Conservation (phyloP, 92 coral and sea anemone genomes). For the Palythoa grandis region DNA sequence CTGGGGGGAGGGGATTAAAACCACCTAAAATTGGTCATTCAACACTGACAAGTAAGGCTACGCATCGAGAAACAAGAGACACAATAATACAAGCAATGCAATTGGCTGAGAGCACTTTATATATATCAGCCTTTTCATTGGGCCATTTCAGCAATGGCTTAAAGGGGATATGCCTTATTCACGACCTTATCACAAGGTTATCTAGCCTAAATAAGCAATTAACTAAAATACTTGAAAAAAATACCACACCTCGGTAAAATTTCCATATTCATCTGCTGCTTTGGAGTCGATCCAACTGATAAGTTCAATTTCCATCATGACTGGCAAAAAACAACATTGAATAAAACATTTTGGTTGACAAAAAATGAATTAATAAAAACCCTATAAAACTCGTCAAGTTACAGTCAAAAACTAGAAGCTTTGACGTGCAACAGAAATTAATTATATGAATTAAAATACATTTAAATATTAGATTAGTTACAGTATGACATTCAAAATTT, state of each 20-base stretch:
- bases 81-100: too few species aligned
- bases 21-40: too few species aligned
- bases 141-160: too few species aligned
- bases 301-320: constrained; percentile 90
- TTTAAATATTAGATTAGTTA: too few species aligned
- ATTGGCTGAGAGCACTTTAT: background rate
- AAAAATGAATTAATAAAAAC: background rate
- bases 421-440: background rate
- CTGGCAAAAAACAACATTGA: constrained; percentile 39
- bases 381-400: background rate
- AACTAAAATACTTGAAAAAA: background rate
- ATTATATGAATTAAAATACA: background rate
- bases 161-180: too few species aligned
- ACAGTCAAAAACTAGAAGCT: too few species aligned
- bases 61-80: too few species aligned
- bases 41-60: too few species aligned
- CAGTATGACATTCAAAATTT: too few species aligned
- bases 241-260: constrained; percentile 75
- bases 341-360: background rate
- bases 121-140: too few species aligned
- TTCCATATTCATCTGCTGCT: constrained; percentile 78
- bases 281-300: constrained; percentile 88
- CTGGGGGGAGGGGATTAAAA: too few species aligned
- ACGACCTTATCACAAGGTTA: background rate
- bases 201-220: background rate